Percentiles rank a stretch among this genome's conserved stretches.
Evolutionary conservation across 2,888 invertebrate genomes (phyloP).

Genomic region (Cremastobaeus sp.): DNA sequence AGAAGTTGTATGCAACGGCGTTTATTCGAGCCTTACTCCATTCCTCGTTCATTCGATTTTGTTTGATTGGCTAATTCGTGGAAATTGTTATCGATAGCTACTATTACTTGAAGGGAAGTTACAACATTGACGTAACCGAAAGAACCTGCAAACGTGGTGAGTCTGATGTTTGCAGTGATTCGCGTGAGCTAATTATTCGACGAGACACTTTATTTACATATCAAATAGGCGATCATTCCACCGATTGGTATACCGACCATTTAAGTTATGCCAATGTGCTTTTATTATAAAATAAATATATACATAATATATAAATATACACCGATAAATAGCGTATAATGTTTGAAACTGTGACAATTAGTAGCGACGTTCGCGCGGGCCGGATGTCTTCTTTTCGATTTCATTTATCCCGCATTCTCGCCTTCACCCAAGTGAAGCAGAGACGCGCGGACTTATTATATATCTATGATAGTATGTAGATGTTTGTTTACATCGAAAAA

Average conservation of each 20-base stretch:
- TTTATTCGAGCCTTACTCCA: conserved; percentile 72
- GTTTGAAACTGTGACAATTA: conserved; percentile 32
- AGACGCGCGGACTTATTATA: conserved; percentile 22
- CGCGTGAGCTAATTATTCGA: conserved; percentile 52
- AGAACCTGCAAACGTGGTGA: conserved; percentile 8
- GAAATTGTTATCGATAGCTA: too few relatives aligned
- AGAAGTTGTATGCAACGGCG: conserved; percentile 53
- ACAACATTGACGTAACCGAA: too few relatives aligned
- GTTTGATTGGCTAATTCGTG: too few relatives aligned
- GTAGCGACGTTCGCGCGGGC: conserved; percentile 22
- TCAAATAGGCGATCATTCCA: conserved; percentile 62
- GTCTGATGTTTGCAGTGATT: conserved; percentile 40
- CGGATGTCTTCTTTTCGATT: conserved; percentile 36
- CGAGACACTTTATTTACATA: conserved; percentile 62
- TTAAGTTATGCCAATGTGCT: conserved; percentile 59
- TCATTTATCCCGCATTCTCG: conserved; percentile 31
- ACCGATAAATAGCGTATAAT: too few relatives aligned
- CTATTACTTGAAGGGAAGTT: conserved; percentile 33
- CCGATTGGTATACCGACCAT: conserved; percentile 54
- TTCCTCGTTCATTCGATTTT: conserved; percentile 68
- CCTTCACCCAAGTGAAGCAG: conserved; percentile 10
- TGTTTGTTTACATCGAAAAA: conserved; percentile 53
- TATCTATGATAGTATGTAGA: conserved; percentile 25
- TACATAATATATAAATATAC: too few relatives aligned
- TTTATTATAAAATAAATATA: conserved; percentile 38